Conservation (phyloP, 35 echinoderm and acorn worm genomes). For the Lytechinus pictus region DNA sequence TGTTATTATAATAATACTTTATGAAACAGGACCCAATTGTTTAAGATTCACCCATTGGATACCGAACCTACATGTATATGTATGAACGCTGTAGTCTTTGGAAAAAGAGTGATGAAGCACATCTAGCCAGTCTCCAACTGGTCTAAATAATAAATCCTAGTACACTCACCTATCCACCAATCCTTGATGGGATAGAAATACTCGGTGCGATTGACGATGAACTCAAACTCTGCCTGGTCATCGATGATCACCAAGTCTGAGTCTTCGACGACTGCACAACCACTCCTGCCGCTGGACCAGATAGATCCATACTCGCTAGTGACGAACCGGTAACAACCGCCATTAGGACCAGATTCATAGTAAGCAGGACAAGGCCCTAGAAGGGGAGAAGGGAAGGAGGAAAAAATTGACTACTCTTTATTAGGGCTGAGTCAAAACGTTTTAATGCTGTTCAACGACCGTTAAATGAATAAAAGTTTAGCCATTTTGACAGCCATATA, state of each 20-base stretch:
- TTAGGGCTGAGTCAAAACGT: no score
- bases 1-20: no score
- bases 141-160: no score
- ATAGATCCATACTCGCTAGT: not conserved
- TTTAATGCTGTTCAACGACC: no score
- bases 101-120: no score
- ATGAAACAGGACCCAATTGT: no score
- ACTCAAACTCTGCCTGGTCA: slow-evolving; percentile 21
- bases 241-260: slow-evolving; percentile 37
- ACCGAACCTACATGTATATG: no score
- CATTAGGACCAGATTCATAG: slow-evolving; percentile 4
- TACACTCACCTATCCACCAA: slow-evolving; percentile 42
- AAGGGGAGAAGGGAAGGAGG: not conserved
- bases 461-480: no score
- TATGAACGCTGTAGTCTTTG: no score
- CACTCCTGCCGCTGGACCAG: not conserved
- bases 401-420: not conserved
- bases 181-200: not conserved
- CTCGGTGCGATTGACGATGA: not conserved
- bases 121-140: no score
- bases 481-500: no score
- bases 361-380: slow-evolving; percentile 4
- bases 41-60: no score
- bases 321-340: not conserved
- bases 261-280: not conserved